Evolutionary conservation across 2,113 vertebrate genomes (phyloP), one percentile per base, ranked within the genome.

Genomic region (Aphyosemion australe): DNA sequence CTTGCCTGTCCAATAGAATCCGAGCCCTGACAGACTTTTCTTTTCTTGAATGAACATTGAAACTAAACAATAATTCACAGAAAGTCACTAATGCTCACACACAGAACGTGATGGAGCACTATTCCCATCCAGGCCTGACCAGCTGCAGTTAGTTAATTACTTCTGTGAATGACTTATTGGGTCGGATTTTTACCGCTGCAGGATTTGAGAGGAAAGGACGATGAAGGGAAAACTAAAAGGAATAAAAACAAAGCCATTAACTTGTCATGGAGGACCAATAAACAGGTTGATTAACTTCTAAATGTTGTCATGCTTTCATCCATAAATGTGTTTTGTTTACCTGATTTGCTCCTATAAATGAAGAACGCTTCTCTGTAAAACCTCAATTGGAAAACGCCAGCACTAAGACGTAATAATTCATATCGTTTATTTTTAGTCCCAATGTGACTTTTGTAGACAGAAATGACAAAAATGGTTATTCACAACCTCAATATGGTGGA

Each of bases 101-200:
- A 54, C 49, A 43, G 8, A 0, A 37, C 11, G 41, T 16, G 67
- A 63, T 73, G 54, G 73, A 82, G 70, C 41, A 65, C 66, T 49
- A 52, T 60, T 77, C 62, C 64, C 82, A 76, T 59, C 61, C 74
- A 84, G 72, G 72, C 61, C 50, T 6, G 12, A 69, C 84, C 76
- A 82, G 76, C 65, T 50, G 77, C 72, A 67, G 70, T 74, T 83
- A 78, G 65, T 78, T 85, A 79, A 87, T 86, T 88, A 85, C 73
- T 60, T 80, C 62, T 54, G 69, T 26, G 12, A 84, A 80, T 73
- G 73, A 88, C 69, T 83, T 79, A 90, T 82, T 70, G 85, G 69
- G 66, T 80, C 76, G 2, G 58, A 68, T 79, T 83, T 80, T 75
- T 72, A 57, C 60, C 52, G 37, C 64, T 57, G 61, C 56, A 53